phyloP scores from a whole-genome alignment of 2,113 vertebrate genomes.

The Riparia riparia region DNA sequence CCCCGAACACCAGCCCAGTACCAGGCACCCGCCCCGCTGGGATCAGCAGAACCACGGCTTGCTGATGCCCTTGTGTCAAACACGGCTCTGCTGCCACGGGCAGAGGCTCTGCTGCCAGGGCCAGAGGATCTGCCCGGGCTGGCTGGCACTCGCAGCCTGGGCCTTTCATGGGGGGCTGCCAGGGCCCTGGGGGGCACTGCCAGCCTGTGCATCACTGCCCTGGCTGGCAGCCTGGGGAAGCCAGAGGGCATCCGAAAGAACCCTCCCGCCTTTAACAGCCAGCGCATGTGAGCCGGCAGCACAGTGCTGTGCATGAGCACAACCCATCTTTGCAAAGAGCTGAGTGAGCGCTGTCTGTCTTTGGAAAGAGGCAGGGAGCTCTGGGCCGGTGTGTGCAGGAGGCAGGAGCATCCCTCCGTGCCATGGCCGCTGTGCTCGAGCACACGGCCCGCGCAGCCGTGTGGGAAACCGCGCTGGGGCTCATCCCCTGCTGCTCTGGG shows the following conservation, averaged over 20 bases:
- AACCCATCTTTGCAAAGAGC: rapidly evolving
- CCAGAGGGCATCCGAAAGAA: background rate
- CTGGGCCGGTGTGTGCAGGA: rapidly evolving
- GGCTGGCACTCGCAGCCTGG: background rate
- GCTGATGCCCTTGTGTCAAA: rapidly evolving
- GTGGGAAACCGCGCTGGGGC: background rate
- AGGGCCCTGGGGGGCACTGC: background rate
- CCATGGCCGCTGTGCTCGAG: rapidly evolving
- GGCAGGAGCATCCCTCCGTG: background rate
- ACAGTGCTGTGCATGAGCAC: rapidly evolving
- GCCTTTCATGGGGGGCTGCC: background rate
- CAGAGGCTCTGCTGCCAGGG: background rate
- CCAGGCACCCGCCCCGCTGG: background rate
- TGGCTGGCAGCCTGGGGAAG: background rate
- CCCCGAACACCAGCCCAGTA: rapidly evolving
- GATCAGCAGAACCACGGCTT: background rate
- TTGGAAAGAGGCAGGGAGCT: rapidly evolving
- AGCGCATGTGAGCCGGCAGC: too few relatives aligned
- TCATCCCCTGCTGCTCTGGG: background rate
- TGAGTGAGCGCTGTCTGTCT: rapidly evolving
- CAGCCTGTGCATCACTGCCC: too few relatives aligned
- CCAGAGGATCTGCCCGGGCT: rapidly evolving
- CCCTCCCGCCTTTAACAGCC: rapidly evolving
- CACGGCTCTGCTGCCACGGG: rapidly evolving
- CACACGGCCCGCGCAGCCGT: rapidly evolving